Percentiles rank a stretch among this genome's conserved stretches.
These are phyloP conservation scores for Cryptus armator DNA, from an alignment of 2,888 invertebrate genomes.

Conservation along the genomic window DNA sequence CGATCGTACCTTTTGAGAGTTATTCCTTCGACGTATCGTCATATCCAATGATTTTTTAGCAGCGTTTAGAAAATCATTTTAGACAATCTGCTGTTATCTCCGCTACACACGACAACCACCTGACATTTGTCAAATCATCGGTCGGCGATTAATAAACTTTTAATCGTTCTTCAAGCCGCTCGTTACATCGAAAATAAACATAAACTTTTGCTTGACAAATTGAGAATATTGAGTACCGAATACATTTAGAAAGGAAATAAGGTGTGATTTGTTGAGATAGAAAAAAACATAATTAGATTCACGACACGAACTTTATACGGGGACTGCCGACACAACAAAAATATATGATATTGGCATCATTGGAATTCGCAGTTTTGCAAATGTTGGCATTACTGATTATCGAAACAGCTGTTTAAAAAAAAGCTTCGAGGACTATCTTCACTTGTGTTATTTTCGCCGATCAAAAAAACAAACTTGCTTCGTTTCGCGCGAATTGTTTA, in stretches of 20 bases:
- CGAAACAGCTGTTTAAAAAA: constrained; percentile 7
- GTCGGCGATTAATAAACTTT: no score
- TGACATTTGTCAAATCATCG: no score
- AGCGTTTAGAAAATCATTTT: no score
- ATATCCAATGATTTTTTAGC: background rate
- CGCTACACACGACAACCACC: no score
- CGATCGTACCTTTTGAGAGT: background rate
- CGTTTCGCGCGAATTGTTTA: background rate
- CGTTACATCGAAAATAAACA: no score
- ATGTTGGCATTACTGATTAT: background rate
- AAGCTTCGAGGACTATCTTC: constrained; percentile 14
- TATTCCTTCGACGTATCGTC: background rate
- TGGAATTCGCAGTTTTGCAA: background rate
- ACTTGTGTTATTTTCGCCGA: background rate
- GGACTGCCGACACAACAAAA: no score
- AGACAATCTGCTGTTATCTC: no score
- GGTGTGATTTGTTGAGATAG: background rate
- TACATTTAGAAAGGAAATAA: no score
- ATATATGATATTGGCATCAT: background rate
- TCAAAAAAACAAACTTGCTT: background rate
- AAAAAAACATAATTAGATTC: background rate
- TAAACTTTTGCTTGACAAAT: no score
- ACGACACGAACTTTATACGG: background rate
- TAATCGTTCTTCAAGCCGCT: no score
- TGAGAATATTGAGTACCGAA: no score